A percentile compares a stretch with the other conserved stretches of the same genome.
These are phyloP conservation scores for Lithobates pipiens DNA, from an alignment of 2,797 vertebrate genomes.

Conservation along the genomic window DNA sequence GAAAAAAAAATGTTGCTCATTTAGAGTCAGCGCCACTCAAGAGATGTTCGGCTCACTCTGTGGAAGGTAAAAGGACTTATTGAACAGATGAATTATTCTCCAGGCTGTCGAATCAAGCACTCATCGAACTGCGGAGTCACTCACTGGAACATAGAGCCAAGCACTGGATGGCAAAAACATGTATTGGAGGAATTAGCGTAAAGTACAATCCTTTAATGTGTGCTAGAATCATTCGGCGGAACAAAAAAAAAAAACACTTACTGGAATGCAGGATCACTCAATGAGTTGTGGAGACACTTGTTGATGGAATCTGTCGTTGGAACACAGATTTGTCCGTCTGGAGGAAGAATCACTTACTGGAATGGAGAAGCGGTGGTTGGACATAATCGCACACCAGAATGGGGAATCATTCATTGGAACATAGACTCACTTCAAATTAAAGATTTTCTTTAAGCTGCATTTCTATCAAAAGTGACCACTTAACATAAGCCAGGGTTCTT, in stretches of 20 bases:
- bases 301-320: neutral
- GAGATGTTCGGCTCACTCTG: constrained; percentile 16
- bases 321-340: neutral
- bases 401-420: neutral
- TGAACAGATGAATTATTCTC: neutral
- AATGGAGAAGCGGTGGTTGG: constrained; percentile 1
- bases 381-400: neutral
- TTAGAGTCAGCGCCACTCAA: neutral
- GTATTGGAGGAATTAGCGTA: neutral
- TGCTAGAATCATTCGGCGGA: neutral
- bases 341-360: constrained; percentile 15
- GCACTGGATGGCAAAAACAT: neutral
- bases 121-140: neutral
- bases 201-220: neutral
- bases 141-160: constrained; percentile 1
- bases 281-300: neutral
- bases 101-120: neutral
- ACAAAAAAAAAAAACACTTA: neutral
- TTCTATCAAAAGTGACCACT: neutral
- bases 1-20: constrained; percentile 18
- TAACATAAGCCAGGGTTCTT: too few species aligned
- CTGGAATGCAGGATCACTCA: neutral
- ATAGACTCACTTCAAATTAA: neutral
- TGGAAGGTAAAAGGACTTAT: neutral
- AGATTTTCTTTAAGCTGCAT: neutral